These are phyloP conservation scores for Calypte anna DNA, from an alignment of 2,113 vertebrate species.

Conservation along the genomic window DNA sequence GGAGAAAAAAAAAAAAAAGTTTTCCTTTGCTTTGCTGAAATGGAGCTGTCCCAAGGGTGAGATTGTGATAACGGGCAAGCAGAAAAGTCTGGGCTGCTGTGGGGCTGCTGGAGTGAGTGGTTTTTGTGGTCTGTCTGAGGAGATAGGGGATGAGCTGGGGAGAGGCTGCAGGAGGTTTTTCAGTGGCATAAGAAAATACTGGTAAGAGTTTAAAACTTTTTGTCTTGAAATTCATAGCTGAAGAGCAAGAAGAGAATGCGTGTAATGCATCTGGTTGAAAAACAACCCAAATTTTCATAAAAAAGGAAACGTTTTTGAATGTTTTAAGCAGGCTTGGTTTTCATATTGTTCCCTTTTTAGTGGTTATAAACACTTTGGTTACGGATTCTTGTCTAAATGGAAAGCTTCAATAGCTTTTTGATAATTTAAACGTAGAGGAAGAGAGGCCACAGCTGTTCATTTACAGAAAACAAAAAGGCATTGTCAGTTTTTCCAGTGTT, in stretches of 20 bases:
- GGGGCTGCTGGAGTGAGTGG: background rate
- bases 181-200: background rate
- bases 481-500: slow-evolving; percentile 55
- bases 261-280: background rate
- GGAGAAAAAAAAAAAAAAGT: background rate
- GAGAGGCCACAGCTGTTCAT: slow-evolving; percentile 32
- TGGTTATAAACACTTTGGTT: background rate
- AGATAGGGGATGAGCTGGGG: background rate
- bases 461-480: slow-evolving; percentile 50
- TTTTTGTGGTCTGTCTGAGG: background rate
- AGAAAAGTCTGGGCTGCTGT: background rate
- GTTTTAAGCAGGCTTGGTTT: slow-evolving; percentile 21
- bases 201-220: background rate
- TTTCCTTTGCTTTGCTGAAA: background rate
- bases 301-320: background rate
- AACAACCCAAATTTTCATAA: background rate
- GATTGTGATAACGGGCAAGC: background rate
- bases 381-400: slow-evolving; percentile 3
- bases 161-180: background rate
- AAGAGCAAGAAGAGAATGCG: background rate
- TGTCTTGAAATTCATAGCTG: background rate
- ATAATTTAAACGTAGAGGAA: background rate
- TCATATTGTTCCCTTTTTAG: background rate
- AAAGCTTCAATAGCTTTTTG: slow-evolving; percentile 48
- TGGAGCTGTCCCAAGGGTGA: background rate